Conservation (phyloP, 1,140 invertebrate species). For the Apocrypta bakeri region DNA sequence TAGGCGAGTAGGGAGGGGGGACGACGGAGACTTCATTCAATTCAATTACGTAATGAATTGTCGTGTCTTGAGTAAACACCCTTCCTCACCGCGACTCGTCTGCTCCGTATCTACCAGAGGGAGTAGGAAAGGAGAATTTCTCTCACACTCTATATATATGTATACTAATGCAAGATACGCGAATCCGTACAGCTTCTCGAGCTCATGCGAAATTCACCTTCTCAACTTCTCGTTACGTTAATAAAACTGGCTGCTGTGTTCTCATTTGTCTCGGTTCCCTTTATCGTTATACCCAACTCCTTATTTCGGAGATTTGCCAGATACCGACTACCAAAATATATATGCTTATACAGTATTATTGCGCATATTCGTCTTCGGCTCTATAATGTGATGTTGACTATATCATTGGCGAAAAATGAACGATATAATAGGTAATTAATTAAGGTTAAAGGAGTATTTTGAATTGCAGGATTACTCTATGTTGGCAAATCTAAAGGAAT, state of each 20-base stretch:
- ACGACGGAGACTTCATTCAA: conserved; percentile 68
- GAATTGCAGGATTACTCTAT: no score
- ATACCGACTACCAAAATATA: background rate
- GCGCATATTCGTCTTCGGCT: no score
- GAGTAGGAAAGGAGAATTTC: background rate
- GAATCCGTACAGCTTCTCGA: background rate
- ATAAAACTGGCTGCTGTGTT: conserved; percentile 32
- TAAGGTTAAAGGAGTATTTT: no score
- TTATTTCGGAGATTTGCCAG: no score
- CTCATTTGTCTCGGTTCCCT: conserved; percentile 8
- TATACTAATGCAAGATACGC: background rate
- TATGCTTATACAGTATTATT: no score
- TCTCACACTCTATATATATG: background rate
- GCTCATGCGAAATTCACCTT: conserved; percentile 34
- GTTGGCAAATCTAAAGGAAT: no score
- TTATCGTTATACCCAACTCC: background rate
- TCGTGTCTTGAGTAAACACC: conserved; percentile 74
- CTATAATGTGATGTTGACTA: no score
- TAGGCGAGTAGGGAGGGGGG: conserved; percentile 30
- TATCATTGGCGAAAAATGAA: no score
- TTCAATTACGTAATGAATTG: conserved; percentile 75
- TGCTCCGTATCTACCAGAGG: conserved; percentile 42
- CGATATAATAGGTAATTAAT: no score
- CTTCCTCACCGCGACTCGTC: conserved; percentile 68
- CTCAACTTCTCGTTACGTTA: conserved; percentile 44